Evolutionary conservation across 2,797 vertebrate genomes (phyloP), one percentile per base, ranked within the genome.

Genomic region (Tinamus major): DNA sequence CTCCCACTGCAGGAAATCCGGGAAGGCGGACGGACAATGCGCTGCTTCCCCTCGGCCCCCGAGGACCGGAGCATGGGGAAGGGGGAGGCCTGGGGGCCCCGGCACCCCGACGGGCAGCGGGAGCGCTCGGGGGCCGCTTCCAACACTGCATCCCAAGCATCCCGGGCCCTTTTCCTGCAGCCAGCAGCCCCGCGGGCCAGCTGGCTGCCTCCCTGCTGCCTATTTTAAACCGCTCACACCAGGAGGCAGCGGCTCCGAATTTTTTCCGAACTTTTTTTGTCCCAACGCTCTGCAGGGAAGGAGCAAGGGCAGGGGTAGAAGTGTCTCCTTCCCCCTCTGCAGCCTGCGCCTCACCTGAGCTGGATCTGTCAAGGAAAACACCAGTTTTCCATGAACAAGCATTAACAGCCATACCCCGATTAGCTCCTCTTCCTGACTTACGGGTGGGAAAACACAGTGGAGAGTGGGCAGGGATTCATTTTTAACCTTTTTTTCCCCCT

Each of bases 161-260:
- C 48, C 48, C 48, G 24, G 23, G 48, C 48, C 48, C 48, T 49
- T 49, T 24, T 92, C 56, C 94, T 93, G 81, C 76, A 13, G 95
- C 21, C 42, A 89, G 92, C 81, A 90, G 93, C 88, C 86, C 27
- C 14, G 13, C 19, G 89, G 95, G 95, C 94, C 95, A 95, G 94
- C 93, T 95, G 96, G 95, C 96, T 95, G 94, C 95, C 53, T 92
- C 92, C 79, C 20, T 91, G 64, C 91, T 93, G 95, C 96, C 96
- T 96, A 95, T 96, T 96, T 96, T 96, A 96, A 96, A 96, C 95
- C 37, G 37, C 95, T 96, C 96, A 94, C 96, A 96, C 95, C 95
- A 96, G 96, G 96, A 96, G 93, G 95, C 95, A 96, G 96, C 93
- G 94, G 94, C 95, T 96, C 96, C 89, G 93, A 92, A 91, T 96